phyloP scores from a whole-genome alignment of 2,797 vertebrate genomes.

The Urophycis tenuis region DNA sequence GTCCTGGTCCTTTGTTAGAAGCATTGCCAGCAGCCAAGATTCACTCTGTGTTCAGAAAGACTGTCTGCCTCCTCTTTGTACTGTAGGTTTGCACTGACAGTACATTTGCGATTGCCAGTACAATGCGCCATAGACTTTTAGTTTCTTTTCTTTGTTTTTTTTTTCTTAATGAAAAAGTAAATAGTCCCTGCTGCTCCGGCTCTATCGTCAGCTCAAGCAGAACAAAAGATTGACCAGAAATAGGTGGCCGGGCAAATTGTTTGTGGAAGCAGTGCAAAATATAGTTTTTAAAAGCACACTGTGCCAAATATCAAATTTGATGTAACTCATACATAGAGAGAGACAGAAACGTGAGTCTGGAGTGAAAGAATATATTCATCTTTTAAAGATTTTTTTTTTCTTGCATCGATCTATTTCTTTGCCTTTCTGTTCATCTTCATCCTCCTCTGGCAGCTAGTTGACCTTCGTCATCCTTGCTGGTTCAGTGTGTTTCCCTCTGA shows the following conservation, averaged over 20 bases:
- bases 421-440: constrained; percentile 45
- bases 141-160: not conserved
- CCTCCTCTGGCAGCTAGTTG: constrained; percentile 53
- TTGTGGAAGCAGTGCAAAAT: not conserved
- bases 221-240: not conserved
- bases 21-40: not conserved
- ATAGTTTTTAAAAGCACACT: not conserved
- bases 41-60: not conserved
- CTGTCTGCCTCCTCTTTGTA: not conserved
- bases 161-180: not conserved
- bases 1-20: not conserved
- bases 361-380: not conserved
- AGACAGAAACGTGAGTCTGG: not conserved
- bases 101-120: not conserved
- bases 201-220: not conserved
- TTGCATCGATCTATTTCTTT: constrained; percentile 27
- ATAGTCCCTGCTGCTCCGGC: not conserved
- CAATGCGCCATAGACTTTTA: not conserved
- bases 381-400: constrained; percentile 7
- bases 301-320: not conserved
- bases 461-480: constrained; percentile 52
- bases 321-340: not conserved
- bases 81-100: not conserved
- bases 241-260: not conserved
- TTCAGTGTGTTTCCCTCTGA: constrained; percentile 28